These are phyloP conservation scores for Pangasius mekongensis DNA, from an alignment of 2,797 vertebrate species.

Conservation along the genomic window DNA sequence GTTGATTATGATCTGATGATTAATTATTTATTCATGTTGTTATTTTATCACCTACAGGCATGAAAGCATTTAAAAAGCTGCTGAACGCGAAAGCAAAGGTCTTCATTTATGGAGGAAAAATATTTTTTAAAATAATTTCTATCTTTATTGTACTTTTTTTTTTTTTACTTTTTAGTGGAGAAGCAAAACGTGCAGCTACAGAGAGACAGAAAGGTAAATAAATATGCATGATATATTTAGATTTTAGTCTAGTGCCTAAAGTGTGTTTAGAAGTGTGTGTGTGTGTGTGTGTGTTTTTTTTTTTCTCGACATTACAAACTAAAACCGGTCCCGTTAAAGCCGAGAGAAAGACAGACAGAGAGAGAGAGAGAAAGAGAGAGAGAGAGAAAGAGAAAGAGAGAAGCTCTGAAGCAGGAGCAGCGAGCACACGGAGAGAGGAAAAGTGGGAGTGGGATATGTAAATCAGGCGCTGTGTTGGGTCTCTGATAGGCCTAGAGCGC, in stretches of 20 bases:
- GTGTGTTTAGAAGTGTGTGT: background rate
- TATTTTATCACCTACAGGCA: background rate
- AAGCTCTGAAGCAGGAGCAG: background rate
- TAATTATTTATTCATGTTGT: background rate
- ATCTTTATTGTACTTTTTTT: background rate
- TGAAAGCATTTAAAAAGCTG: background rate
- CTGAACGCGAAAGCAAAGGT: background rate
- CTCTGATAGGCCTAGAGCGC: constrained; percentile 43
- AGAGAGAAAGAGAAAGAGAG: background rate
- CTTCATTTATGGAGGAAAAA: background rate
- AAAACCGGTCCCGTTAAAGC: background rate
- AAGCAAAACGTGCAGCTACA: background rate
- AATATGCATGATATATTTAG: background rate
- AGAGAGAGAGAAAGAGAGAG: background rate
- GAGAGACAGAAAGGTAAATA: background rate
- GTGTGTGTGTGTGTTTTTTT: background rate
- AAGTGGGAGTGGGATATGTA: constrained; percentile 54
- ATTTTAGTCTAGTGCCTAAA: background rate
- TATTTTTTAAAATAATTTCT: background rate
- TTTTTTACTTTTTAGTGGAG: background rate
- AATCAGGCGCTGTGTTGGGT: constrained; percentile 43
- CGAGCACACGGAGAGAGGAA: too few species aligned
- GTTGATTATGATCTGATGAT: background rate
- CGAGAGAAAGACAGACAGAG: background rate
- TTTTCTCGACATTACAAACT: background rate